phyloP scores from a whole-genome alignment of 2,888 invertebrate genomes.

The Patella depressa region DNA sequence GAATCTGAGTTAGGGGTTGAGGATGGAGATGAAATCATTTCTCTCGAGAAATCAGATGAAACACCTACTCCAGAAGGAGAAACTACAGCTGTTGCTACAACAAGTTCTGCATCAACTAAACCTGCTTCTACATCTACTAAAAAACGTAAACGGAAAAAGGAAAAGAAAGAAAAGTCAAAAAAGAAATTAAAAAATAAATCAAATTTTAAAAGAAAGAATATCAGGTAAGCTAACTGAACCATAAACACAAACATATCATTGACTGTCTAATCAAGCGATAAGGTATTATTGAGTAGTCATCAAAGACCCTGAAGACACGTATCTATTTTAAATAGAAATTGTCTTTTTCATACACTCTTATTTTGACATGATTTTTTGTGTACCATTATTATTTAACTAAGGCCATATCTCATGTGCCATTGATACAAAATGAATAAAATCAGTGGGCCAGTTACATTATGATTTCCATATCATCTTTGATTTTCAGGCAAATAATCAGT shows the following conservation, averaged over 20 bases:
- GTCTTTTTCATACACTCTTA: neutral
- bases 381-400: neutral
- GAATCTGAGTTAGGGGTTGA: slow-evolving; percentile 28
- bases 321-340: neutral
- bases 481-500: slow-evolving; percentile 87
- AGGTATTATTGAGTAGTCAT: neutral
- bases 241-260: too few species aligned
- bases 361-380: neutral
- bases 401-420: too few species aligned
- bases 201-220: slow-evolving; percentile 54
- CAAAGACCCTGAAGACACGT: too few species aligned
- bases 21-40: slow-evolving; percentile 37
- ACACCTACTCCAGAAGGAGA: slow-evolving; percentile 25
- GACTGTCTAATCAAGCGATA: too few species aligned
- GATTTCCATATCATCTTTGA: neutral
- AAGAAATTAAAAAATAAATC: slow-evolving; percentile 47
- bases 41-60: slow-evolving; percentile 41
- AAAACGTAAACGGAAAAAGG: slow-evolving; percentile 13
- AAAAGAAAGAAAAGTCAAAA: slow-evolving; percentile 43
- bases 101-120: neutral
- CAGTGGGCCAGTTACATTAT: neutral
- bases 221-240: slow-evolving; percentile 43
- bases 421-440: neutral
- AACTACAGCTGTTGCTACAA: slow-evolving; percentile 17
- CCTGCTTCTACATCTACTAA: neutral